A percentile compares a stretch with the other conserved stretches of the same genome.
Evolutionary conservation across 2,113 vertebrate species (phyloP).

Genomic region (Plotosus lineatus): DNA sequence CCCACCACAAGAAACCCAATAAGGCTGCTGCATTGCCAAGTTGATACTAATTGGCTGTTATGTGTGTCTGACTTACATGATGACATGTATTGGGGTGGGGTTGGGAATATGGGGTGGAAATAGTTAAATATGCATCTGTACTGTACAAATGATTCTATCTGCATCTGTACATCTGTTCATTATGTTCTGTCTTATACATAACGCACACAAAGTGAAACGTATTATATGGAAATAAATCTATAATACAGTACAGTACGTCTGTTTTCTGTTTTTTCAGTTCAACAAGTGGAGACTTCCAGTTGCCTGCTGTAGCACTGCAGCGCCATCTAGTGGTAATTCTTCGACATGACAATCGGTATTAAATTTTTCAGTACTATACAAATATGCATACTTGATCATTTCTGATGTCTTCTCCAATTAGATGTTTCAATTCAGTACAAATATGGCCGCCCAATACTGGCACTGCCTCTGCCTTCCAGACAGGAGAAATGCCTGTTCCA

Average conservation of each 20-base stretch:
- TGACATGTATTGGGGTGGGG: too few species aligned
- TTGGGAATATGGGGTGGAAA: too few species aligned
- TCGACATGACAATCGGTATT: background rate
- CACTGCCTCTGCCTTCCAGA: conserved; percentile 84
- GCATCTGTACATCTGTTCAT: too few species aligned
- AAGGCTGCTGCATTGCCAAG: too few species aligned
- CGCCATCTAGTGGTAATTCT: conserved; percentile 66
- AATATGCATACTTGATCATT: background rate
- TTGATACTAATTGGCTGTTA: too few species aligned
- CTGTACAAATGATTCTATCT: too few species aligned
- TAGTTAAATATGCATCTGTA: too few species aligned
- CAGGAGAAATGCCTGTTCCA: conserved; percentile 85
- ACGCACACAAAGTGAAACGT: too few species aligned
- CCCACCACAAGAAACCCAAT: too few species aligned
- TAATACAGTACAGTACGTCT: background rate
- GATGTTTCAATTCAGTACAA: conserved; percentile 79
- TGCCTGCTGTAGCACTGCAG: conserved; percentile 61
- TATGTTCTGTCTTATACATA: background rate
- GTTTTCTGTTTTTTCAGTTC: background rate
- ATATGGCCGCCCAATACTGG: conserved; percentile 83
- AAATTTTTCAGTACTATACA: background rate
- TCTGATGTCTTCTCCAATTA: conserved; percentile 47
- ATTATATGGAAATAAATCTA: background rate
- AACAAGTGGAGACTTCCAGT: conserved; percentile 19
- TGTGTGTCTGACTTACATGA: too few species aligned